Base-by-base conservation (phyloP, 2,888 invertebrate species). In the Sphecodes monilicornis region DNA sequence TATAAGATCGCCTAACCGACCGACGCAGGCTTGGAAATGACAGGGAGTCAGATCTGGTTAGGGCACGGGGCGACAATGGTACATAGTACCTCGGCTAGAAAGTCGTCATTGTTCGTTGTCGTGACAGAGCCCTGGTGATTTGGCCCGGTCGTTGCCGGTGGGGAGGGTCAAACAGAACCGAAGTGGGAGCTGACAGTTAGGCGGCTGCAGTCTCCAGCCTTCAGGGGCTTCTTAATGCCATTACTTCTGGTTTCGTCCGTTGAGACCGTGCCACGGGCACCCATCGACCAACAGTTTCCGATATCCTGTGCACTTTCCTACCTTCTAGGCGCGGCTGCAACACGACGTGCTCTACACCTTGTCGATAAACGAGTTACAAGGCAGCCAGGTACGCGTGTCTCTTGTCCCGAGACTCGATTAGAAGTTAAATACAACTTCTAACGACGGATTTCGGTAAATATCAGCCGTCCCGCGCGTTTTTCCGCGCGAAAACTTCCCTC, bases 171-270 rank as follows among this genome's bases (percentile, higher is more conserved):
- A 89, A 89, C 86, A 90, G 86, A 82, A 46, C 57, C 66, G 64
- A 71, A 72, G 71, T 57, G 50, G 89, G 87, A 85, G 87, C 86
- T 75, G 88, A 92, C 94, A 94, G 93, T 94, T 94, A 93, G 93
- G 89, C 89, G 94, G 94, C 91, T 94, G 93, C 94, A 91, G 92
- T 91, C 91, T 87, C 87, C 84, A 85, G 78, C 84, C 91, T 89
- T 89, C 85, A 92, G 89, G 89, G 94, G 94, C 91, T 94, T 94
- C 94, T 91, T 94, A 94, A 94, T 94, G 90, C 94, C 89, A 94
- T 94, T 94, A 94, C 81, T 92, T 92, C 91, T 92, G 90, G 92
- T 93, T 93, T 91, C 86, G 89, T 86, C 69, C 72, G 79, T 41
- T 68, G 78, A 85, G 82, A 77, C 82, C 82, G 60, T 74, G 72